Percentiles rank a stretch among this genome's conserved stretches.
These are phyloP conservation scores for Athene noctua DNA, from an alignment of 2,113 vertebrate genomes.

Conservation along the genomic window DNA sequence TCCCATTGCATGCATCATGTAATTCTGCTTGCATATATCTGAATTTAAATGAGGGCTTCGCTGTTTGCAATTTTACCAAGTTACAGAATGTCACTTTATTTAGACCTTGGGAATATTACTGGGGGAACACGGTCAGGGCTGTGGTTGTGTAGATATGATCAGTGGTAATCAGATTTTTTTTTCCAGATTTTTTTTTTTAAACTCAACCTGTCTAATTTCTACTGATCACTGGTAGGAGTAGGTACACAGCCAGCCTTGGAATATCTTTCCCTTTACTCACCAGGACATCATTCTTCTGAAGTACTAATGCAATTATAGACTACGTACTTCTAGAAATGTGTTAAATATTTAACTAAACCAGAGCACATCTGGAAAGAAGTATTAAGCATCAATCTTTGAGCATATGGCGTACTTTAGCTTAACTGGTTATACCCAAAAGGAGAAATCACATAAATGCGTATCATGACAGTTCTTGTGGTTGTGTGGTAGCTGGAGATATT, in stretches of 20 bases:
- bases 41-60: background rate
- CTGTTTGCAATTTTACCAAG: background rate
- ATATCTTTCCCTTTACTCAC: background rate
- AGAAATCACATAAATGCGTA: background rate
- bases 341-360: constrained; percentile 53
- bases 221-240: background rate
- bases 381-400: constrained; percentile 45
- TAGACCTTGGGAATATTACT: background rate
- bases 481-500: constrained; percentile 47
- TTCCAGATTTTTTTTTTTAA: background rate
- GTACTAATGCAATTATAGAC: constrained; percentile 2
- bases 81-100: background rate
- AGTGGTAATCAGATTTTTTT: background rate
- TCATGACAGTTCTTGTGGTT: constrained; percentile 39
- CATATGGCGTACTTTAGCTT: constrained; percentile 23
- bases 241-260: background rate
- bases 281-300: constrained; percentile 9
- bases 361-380: constrained; percentile 43
- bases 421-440: constrained; percentile 23
- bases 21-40: background rate
- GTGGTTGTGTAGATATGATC: background rate
- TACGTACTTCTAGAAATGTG: constrained; percentile 27
- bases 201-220: background rate
- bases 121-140: background rate
- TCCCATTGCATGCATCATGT: fast-evolving